Evolutionary conservation across 1,140 invertebrate genomes (phyloP), one percentile per base, ranked within the genome.

Genomic region (Drosophila nikananu): DNA sequence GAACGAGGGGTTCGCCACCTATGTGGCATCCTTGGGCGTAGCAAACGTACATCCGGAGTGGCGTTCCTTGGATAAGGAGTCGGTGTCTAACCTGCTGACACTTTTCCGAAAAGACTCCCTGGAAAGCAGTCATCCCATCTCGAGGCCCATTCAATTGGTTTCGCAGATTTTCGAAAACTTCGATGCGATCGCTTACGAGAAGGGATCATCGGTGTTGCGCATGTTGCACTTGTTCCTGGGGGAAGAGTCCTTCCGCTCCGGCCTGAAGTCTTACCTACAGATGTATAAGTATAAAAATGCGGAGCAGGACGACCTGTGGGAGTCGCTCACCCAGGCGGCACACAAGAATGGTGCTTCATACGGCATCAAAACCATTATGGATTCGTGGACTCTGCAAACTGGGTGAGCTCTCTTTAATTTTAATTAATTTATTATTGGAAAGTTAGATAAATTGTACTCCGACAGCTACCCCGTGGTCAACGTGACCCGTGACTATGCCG

Each of bases 181-280:
- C 93, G 98, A 99, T 92, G 93, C 94, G 2, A 98, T 98, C 73
- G 97, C 97, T 0, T 99, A 98, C 92, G 94, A 94, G 49, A 98
- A 99, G 94, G 97, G 97, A 58, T 94, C 95, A 4, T 94, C 94
- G 13, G 94, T 99, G 9, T 95, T 99, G 35, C 94, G 97, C 3
- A 99, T 98, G 98, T 97, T 98, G 96, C 95, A 96, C 75, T 94
- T 96, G 83, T 98, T 98, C 93, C 93, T 99, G 3, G 96, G 97
- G 0, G 95, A 97, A 49, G 93, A 95, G 2, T 95, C 95, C 2
- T 97, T 96, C 84, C 94, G 94, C 19, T 87, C 93, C 17, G 97
- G 97, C 21, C 93, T 98, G 13, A 77, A 91, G 44, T 94, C 94
- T 25, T 97, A 97, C 91, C 92, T 96, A 2, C 92, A 94, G 23